Evolutionary conservation across 2,113 vertebrate species (phyloP).

Genomic region (Elephantulus edwardii): DNA sequence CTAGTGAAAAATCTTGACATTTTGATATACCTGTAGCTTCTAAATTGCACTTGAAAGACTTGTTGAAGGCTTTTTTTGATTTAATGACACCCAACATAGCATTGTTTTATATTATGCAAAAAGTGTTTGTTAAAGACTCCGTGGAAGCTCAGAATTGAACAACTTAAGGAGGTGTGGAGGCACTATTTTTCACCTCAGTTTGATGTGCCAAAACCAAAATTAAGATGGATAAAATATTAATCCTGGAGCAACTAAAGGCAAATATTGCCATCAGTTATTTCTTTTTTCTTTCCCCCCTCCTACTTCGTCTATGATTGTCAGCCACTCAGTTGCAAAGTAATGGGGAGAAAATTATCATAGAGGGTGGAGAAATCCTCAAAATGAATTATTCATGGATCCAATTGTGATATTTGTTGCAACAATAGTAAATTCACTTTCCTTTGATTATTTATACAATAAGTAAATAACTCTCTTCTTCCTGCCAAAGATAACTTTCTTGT

Average conservation of each 20-base stretch:
- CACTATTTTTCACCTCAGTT: neutral
- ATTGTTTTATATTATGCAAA: slow-evolving; percentile 69
- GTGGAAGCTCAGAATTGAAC: slow-evolving; percentile 47
- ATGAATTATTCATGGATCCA: slow-evolving; percentile 62
- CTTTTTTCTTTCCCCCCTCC: neutral
- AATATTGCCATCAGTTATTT: neutral
- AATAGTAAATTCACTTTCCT: slow-evolving; percentile 69
- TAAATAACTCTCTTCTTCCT: slow-evolving; percentile 67
- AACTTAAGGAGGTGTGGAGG: neutral
- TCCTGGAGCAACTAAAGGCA: neutral
- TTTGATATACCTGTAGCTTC: slow-evolving; percentile 42
- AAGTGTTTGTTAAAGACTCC: slow-evolving; percentile 66
- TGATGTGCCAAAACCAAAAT: slow-evolving; percentile 47
- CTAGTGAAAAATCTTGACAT: slow-evolving; percentile 32
- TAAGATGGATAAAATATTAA: slow-evolving; percentile 47
- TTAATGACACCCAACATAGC: slow-evolving; percentile 51
- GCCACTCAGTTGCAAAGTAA: slow-evolving; percentile 32
- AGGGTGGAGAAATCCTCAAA: neutral
- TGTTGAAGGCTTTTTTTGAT: slow-evolving; percentile 66
- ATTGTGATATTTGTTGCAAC: neutral
- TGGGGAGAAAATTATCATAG: neutral
- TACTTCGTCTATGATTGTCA: slow-evolving; percentile 40
- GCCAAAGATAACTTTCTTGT: slow-evolving; percentile 54
- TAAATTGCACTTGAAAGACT: slow-evolving; percentile 54
- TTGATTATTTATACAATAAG: slow-evolving; percentile 52